A percentile compares a stretch with the other conserved stretches of the same genome.
These are phyloP conservation scores for Latrodectus elegans DNA, from an alignment of 2,888 invertebrate species.

Conservation along the genomic window DNA sequence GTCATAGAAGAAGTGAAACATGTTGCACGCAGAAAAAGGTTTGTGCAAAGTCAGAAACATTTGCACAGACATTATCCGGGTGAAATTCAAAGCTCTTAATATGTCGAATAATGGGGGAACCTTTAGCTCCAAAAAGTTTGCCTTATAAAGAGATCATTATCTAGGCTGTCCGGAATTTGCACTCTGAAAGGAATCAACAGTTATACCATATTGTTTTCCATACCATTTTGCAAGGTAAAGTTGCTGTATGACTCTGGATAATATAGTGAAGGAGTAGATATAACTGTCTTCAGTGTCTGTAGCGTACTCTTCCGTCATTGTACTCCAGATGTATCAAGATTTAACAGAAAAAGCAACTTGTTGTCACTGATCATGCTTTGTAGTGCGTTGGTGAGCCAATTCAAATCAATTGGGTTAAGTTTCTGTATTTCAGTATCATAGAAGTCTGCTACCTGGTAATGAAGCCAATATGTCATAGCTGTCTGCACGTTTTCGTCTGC, in stretches of 20 bases:
- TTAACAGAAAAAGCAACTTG: neutral
- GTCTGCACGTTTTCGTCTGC: too few species aligned
- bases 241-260: neutral
- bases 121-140: neutral
- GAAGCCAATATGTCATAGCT: too few species aligned
- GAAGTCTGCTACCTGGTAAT: too few species aligned
- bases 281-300: neutral
- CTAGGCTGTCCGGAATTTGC: neutral
- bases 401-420: neutral
- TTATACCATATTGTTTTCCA: neutral
- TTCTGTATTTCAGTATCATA: too few species aligned
- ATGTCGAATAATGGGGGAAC: conserved; percentile 1
- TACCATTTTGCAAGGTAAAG: neutral
- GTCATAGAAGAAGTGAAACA: neutral
- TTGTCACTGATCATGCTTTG: neutral
- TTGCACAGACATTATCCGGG: neutral
- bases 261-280: neutral
- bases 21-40: neutral
- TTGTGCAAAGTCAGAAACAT: neutral
- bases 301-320: neutral
- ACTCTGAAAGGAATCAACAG: neutral
- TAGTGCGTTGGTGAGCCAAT: neutral
- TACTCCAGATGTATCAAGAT: neutral
- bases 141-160: neutral
- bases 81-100: neutral